Percentiles rank a stretch among this genome's conserved stretches.
Evolutionary conservation across 2,113 vertebrate species (phyloP).

Genomic region (Halichoeres trimaculatus): DNA sequence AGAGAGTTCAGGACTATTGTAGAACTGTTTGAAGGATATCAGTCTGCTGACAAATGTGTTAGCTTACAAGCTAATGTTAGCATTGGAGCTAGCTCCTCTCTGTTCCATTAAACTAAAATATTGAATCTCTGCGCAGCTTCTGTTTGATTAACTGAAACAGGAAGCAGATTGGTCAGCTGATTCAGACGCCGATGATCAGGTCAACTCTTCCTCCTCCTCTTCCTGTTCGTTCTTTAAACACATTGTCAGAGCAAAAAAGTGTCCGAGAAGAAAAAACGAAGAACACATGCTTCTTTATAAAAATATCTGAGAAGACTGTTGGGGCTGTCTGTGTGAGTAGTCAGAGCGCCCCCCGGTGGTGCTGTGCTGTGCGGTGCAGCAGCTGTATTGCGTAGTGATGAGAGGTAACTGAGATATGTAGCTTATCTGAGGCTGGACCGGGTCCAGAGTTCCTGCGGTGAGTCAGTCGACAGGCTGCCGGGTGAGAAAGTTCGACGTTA

Average conservation of each 20-base stretch:
- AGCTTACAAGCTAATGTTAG: too few species aligned
- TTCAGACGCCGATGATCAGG: conserved; percentile 8
- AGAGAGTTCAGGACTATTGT: too few species aligned
- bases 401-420: conserved; percentile 86
- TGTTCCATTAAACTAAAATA: too few species aligned
- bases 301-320: conserved; percentile 68
- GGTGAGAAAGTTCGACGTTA: conserved; percentile 2
- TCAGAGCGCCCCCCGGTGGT: conserved; percentile 70
- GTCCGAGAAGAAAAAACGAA: conserved; percentile 40
- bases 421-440: conserved; percentile 81
- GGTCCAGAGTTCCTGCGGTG: conserved; percentile 51
- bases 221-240: conserved; percentile 23
- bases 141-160: too few species aligned
- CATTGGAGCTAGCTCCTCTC: too few species aligned
- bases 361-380: conserved; percentile 62
- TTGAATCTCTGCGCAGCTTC: too few species aligned
- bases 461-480: conserved; percentile 43
- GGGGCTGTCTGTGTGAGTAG: conserved; percentile 44
- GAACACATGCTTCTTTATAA: conserved; percentile 56
- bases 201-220: conserved; percentile 5
- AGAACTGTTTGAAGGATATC: too few species aligned
- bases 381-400: conserved; percentile 84
- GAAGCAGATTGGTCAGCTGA: not conserved
- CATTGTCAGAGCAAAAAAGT: conserved; percentile 65
- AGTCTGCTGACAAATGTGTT: too few species aligned